Evolutionary conservation across 2,888 invertebrate genomes (phyloP), one percentile per base, ranked within the genome.

Genomic region (Cistogaster globosa): DNA sequence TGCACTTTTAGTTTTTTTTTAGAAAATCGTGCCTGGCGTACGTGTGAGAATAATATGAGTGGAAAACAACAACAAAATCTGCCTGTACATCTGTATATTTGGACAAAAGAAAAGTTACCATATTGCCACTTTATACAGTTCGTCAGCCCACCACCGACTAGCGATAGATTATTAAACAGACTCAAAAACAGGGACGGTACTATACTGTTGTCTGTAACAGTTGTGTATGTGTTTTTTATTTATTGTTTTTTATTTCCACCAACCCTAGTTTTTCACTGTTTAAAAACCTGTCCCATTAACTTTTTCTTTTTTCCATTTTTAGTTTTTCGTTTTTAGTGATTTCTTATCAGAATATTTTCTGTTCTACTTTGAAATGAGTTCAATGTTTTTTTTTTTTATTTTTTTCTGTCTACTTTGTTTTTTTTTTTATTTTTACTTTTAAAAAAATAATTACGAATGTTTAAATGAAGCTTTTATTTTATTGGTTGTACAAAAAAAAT

Each of bases 31-130:
- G 53, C 42, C 18, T 62, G 53, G 11, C 62, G 62, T 57, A n/a
- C 57, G 18, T 45, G 11, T 68, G 42, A 36, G 9, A 16, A 20
- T 12, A 62, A 62, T 65, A 65, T n/a, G 5, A 32, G 8, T 58
- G 45, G 22, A 22, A 42, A 53, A 62, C 26, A 77, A 79, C 36
- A 63, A 67, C 57, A 75, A 83, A 51, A 75, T 75, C 78, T 83
- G 26, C 26, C 1, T 26, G 69, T 83, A 78, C 75, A 79, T 83
- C 69, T 71, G 69, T 65, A 48, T 12, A 62, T 38, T 3, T 38
- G 60, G 42, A 20, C 36, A 81, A 53, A 63, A 20, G 62, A 75
- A 68, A 63, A 36, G 55, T 63, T 77, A 68, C 60, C 60, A 74
- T 71, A 42, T 58, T 83, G 78, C 71, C 69, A 71, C 51, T 57